These are phyloP conservation scores for Ctenodactylus gundi DNA, from an alignment of 2,113 vertebrate genomes.

Conservation along the genomic window DNA sequence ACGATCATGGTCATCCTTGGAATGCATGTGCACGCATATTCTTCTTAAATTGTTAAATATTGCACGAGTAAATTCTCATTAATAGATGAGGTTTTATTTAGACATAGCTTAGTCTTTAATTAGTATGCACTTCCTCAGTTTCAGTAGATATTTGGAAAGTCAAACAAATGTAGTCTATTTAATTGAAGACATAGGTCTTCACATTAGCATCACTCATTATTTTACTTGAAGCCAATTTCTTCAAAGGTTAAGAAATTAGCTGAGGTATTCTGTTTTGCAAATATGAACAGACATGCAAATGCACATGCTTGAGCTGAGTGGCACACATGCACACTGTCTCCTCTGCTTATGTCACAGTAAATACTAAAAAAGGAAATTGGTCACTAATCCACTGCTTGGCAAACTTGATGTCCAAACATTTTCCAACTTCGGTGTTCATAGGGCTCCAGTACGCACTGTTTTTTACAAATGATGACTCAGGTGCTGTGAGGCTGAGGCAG, in stretches of 20 bases:
- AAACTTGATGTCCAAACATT: not conserved
- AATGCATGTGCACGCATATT: not conserved
- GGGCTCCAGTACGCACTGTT: not conserved
- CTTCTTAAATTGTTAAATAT: slow-evolving; percentile 23
- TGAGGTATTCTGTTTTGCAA: not conserved
- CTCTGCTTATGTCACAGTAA: not conserved
- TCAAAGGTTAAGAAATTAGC: not conserved
- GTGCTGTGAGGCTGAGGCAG: not conserved
- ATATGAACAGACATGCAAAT: not conserved
- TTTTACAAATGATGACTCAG: not conserved
- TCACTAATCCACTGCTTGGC: not conserved
- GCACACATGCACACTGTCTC: not conserved
- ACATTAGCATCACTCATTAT: slow-evolving; percentile 37
- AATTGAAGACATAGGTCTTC: slow-evolving; percentile 27
- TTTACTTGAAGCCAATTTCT: slow-evolving; percentile 44
- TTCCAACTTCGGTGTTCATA: slow-evolving; percentile 15
- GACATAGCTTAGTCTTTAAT: not conserved
- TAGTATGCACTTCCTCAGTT: not conserved
- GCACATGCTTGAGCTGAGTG: not conserved
- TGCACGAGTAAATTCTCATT: not conserved
- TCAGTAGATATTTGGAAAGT: slow-evolving; percentile 19
- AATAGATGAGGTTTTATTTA: not conserved
- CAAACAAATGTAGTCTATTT: slow-evolving; percentile 29
- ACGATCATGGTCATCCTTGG: not conserved
- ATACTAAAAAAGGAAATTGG: slow-evolving; percentile 11